Percentiles rank a stretch among this genome's conserved stretches.
Evolutionary conservation across 2,888 invertebrate genomes (phyloP).

Genomic region (Autographa pulchrina): DNA sequence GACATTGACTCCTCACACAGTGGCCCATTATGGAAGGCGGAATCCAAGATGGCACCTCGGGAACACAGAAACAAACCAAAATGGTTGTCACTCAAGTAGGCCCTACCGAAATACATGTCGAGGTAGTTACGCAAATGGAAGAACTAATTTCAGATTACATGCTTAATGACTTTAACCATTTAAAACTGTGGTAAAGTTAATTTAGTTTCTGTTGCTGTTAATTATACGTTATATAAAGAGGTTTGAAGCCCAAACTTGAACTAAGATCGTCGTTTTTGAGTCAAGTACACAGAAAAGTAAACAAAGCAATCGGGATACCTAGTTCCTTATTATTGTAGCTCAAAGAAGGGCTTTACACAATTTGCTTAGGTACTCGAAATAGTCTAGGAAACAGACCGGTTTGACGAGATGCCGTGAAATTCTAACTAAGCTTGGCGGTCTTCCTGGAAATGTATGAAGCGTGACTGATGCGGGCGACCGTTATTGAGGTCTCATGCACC

Average conservation of each 20-base stretch:
- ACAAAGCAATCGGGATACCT: neutral
- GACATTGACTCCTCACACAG: slow-evolving; percentile 46
- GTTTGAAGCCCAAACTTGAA: neutral
- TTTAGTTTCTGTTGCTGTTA: neutral
- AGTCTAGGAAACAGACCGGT: slow-evolving; percentile 18
- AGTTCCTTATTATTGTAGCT: neutral
- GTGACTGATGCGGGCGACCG: slow-evolving; percentile 13
- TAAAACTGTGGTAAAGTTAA: neutral
- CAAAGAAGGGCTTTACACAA: slow-evolving; percentile 18
- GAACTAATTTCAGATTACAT: slow-evolving; percentile 21
- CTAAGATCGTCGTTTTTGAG: no score
- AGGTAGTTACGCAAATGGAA: slow-evolving; percentile 11
- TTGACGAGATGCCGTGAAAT: slow-evolving; percentile 25
- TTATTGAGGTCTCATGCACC: neutral
- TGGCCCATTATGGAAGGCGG: slow-evolving; percentile 32
- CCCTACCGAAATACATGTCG: no score
- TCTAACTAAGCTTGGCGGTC: slow-evolving; percentile 9
- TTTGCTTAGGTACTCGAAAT: slow-evolving; percentile 7
- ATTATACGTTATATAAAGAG: neutral
- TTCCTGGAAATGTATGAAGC: slow-evolving; percentile 17
- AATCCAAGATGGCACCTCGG: slow-evolving; percentile 33
- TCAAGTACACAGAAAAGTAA: neutral
- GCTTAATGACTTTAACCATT: neutral
- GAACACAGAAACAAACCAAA: slow-evolving; percentile 31
- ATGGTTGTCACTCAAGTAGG: slow-evolving; percentile 40